Conservation (phyloP, 2,888 invertebrate species). For the Molorchus minor region DNA sequence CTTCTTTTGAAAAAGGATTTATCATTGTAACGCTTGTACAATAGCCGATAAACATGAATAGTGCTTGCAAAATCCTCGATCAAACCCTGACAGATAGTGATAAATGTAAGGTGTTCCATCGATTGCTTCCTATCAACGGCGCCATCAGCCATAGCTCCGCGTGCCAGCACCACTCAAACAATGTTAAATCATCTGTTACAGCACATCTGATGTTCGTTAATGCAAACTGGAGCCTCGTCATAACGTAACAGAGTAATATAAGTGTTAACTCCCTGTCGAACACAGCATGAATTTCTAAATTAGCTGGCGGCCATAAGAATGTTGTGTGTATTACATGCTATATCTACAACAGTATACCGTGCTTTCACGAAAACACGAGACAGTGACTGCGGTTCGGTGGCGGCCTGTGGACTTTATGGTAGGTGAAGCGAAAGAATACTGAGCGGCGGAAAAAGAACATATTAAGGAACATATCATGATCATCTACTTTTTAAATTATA, state of each 20-base stretch:
- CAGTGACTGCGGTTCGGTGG: too few relatives aligned
- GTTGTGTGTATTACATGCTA: too few relatives aligned
- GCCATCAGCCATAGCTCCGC: constrained; percentile 35
- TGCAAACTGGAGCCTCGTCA: constrained; percentile 21
- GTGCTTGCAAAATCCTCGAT: constrained; percentile 44
- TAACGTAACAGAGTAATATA: constrained; percentile 13
- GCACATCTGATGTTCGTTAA: constrained; percentile 23
- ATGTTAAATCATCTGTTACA: constrained; percentile 36
- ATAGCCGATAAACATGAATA: constrained; percentile 45
- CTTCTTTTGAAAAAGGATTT: constrained; percentile 39
- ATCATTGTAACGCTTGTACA: constrained; percentile 45
- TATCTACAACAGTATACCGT: too few relatives aligned
- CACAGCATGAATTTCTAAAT: background rate
- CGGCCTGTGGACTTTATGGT: too few relatives aligned
- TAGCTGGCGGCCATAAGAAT: too few relatives aligned
- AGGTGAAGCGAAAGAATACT: too few relatives aligned
- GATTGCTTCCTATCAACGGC: constrained; percentile 45
- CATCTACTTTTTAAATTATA: too few relatives aligned
- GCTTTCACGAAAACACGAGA: too few relatives aligned
- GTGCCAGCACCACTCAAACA: constrained; percentile 30
- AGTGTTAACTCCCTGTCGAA: background rate
- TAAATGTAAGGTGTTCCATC: constrained; percentile 47
- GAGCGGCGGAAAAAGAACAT: too few relatives aligned
- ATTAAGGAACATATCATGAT: too few relatives aligned
- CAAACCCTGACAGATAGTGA: constrained; percentile 43